These are phyloP conservation scores for Notolabrus celidotus DNA, from an alignment of 2,797 vertebrate species.

Conservation along the genomic window DNA sequence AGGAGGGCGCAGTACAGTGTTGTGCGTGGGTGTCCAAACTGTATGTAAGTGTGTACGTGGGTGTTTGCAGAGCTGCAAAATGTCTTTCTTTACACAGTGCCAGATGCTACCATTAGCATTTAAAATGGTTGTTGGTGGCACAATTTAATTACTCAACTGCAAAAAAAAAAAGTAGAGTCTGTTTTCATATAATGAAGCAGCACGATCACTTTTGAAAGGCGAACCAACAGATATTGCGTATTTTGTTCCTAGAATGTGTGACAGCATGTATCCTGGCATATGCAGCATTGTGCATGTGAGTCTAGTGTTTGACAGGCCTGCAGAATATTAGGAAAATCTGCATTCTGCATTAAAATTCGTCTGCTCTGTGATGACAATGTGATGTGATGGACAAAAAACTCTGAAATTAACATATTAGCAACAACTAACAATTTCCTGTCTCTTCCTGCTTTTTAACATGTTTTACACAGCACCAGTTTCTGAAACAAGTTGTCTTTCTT, in stretches of 20 bases:
- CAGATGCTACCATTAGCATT: constrained; percentile 19
- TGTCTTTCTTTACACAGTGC: constrained; percentile 9
- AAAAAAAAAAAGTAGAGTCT: neutral
- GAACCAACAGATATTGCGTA: neutral
- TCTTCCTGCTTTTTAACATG: no score
- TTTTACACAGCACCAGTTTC: neutral
- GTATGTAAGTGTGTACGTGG: constrained; percentile 23
- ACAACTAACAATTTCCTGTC: no score
- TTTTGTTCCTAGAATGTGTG: constrained; percentile 1
- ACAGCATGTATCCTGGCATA: constrained; percentile 17
- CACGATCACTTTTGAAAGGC: neutral
- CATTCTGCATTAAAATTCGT: no score
- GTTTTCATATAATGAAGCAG: constrained; percentile 7
- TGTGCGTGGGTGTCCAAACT: constrained; percentile 7
- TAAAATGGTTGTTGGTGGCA: neutral
- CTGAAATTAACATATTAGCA: no score
- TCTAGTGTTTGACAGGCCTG: neutral
- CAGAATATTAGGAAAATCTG: no score
- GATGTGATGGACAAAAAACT: no score
- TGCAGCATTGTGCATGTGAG: constrained; percentile 1
- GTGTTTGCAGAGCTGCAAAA: constrained; percentile 18
- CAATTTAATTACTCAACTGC: neutral
- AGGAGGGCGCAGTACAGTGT: constrained; percentile 22
- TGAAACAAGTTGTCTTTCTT: no score
- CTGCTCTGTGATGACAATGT: no score